phyloP scores from a whole-genome alignment of 2,888 invertebrate genomes.

The Ectemnius lituratus region DNA sequence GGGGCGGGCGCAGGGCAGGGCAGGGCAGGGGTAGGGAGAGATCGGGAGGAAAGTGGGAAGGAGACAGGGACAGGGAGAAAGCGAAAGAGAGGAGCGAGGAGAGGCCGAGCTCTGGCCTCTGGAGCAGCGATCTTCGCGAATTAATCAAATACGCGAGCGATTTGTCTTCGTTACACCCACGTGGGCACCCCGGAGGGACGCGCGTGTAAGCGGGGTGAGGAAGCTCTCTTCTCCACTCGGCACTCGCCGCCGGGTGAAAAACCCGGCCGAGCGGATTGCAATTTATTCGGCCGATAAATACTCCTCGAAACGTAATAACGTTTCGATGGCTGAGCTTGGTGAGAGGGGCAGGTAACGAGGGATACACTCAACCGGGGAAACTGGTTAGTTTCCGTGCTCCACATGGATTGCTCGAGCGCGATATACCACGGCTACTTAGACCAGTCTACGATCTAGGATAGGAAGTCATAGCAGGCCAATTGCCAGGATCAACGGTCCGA shows the following conservation, averaged over 20 bases:
- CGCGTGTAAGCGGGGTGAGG: constrained; percentile 61
- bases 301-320: constrained; percentile 35
- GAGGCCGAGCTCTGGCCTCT: constrained; percentile 22
- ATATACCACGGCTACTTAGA: not conserved
- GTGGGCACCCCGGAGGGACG: constrained; percentile 67
- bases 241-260: constrained; percentile 56
- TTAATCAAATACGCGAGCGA: constrained; percentile 72
- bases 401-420: not conserved
- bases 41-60: constrained; percentile 13
- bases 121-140: constrained; percentile 60
- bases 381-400: constrained; percentile 7
- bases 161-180: constrained; percentile 76
- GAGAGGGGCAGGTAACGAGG: constrained; percentile 4
- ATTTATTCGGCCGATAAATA: constrained; percentile 72
- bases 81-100: constrained; percentile 24
- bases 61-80: not conserved
- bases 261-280: constrained; percentile 63
- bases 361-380: constrained; percentile 6
- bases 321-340: constrained; percentile 8
- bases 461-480: not conserved
- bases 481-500: not conserved
- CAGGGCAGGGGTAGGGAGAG: constrained; percentile 8
- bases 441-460: too few relatives aligned
- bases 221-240: constrained; percentile 60
- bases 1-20: not conserved